Evolutionary conservation across 2,888 invertebrate species (phyloP).

Genomic region (Caenorhabditis virilis): DNA sequence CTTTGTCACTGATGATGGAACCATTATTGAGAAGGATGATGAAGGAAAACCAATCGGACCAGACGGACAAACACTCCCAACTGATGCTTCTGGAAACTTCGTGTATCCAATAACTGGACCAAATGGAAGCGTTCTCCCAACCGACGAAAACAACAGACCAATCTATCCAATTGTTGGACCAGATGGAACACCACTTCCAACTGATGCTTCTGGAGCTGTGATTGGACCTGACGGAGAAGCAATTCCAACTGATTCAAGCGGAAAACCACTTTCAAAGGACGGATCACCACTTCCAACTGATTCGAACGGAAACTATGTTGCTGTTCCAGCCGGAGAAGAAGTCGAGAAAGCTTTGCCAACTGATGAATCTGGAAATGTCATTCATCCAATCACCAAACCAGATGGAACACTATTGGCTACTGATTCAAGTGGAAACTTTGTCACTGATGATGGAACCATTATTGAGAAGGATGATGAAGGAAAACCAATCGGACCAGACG

Average conservation of each 20-base stretch:
- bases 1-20: conserved; percentile 24
- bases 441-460: conserved; percentile 25
- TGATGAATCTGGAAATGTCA: conserved; percentile 23
- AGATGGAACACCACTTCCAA: conserved; percentile 27
- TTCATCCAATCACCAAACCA: conserved; percentile 21
- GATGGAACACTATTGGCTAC: conserved; percentile 30
- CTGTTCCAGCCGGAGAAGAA: conserved; percentile 10
- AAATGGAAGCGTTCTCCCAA: conserved; percentile 14
- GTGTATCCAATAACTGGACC: conserved; percentile 37
- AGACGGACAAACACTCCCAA: conserved; percentile 36
- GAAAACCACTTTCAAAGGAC: conserved; percentile 24
- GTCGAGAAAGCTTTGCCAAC: conserved; percentile 18
- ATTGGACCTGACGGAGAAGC: conserved; percentile 31
- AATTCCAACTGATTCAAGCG: conserved; percentile 35
- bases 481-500: conserved; percentile 30
- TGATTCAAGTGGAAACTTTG: conserved; percentile 21
- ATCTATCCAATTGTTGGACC: conserved; percentile 26
- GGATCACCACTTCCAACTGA: conserved; percentile 45
- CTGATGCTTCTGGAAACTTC: conserved; percentile 44
- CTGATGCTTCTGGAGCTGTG: conserved; percentile 15
- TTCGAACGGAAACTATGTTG: conserved; percentile 29
- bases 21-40: conserved; percentile 35
- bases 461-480: conserved; percentile 42
- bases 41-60: conserved; percentile 36
- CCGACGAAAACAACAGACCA: conserved; percentile 22